Percentiles rank a stretch among this genome's conserved stretches.
These are phyloP conservation scores for Darwinula stevensoni DNA, from an alignment of 2,888 invertebrate species.

Conservation along the genomic window DNA sequence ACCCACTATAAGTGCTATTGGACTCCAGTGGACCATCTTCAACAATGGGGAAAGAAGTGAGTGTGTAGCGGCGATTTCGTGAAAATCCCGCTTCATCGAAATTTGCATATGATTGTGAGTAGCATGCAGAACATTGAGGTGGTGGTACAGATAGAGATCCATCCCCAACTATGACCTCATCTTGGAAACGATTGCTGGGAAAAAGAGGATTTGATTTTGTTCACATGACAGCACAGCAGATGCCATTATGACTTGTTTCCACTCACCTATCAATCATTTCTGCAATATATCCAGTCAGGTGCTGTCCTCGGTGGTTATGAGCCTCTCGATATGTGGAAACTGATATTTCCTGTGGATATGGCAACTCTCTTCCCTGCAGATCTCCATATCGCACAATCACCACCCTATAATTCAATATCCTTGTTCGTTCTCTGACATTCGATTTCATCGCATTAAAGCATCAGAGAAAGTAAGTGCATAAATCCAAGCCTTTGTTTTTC, in stretches of 20 bases:
- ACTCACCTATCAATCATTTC: constrained; percentile 56
- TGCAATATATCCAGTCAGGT: constrained; percentile 46
- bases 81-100: too few species aligned
- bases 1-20: constrained; percentile 51
- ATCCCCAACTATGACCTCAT: constrained; percentile 10
- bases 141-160: constrained; percentile 8
- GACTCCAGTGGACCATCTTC: constrained; percentile 43
- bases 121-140: constrained; percentile 6
- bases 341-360: constrained; percentile 32
- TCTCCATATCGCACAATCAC: constrained; percentile 39
- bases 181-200: constrained; percentile 1
- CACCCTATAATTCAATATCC: constrained; percentile 21
- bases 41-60: constrained; percentile 4
- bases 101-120: constrained; percentile 5
- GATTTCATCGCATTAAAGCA: not conserved
- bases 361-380: constrained; percentile 30
- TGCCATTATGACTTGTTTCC: too few species aligned
- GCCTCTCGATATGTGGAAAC: constrained; percentile 40
- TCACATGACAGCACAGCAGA: too few species aligned
- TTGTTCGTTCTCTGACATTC: not conserved
- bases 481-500: not conserved
- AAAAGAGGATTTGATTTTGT: constrained; percentile 1
- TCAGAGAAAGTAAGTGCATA: not conserved
- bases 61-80: too few species aligned
- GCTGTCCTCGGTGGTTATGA: constrained; percentile 29